Percentiles rank a stretch among this genome's conserved stretches.
These are phyloP conservation scores for Epirrhoe alternata DNA, from an alignment of 2,888 invertebrate species.

Conservation along the genomic window DNA sequence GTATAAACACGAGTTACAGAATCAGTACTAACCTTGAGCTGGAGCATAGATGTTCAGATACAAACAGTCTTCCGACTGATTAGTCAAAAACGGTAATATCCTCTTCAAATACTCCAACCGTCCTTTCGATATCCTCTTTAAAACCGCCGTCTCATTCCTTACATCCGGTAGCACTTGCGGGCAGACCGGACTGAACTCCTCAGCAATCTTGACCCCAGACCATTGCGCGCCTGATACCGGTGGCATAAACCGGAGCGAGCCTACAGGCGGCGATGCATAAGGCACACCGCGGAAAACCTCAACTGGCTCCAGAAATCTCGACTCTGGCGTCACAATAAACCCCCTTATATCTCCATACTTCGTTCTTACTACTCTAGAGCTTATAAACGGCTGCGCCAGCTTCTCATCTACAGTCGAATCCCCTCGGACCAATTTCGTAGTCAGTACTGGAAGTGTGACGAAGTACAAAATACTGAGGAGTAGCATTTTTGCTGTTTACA, in stretches of 20 bases:
- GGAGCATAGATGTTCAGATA: conserved; percentile 99
- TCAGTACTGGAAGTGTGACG: conserved; percentile 80
- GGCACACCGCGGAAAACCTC: conserved; percentile 97
- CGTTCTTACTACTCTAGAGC: conserved; percentile 93
- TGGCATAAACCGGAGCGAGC: conserved; percentile 97
- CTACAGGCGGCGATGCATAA: conserved; percentile 96
- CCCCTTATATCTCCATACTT: conserved; percentile 95
- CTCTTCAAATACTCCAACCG: conserved; percentile 94
- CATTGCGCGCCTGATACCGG: conserved; percentile 97
- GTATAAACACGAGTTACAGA: conserved; percentile 16
- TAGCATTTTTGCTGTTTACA: conserved; percentile 77
- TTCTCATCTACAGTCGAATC: conserved; percentile 83
- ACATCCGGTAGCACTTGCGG: conserved; percentile 96
- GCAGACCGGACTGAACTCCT: conserved; percentile 95
- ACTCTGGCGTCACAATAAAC: conserved; percentile 92
- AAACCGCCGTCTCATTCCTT: conserved; percentile 92
- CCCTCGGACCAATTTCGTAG: conserved; percentile 74
- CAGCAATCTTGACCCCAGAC: conserved; percentile 95
- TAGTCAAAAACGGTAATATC: conserved; percentile 93
- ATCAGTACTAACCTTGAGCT: conserved; percentile 90
- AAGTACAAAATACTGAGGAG: conserved; percentile 76
- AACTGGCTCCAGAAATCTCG: conserved; percentile 93
- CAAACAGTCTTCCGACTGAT: conserved; percentile 98
- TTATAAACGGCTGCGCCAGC: conserved; percentile 83
- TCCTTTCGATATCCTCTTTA: conserved; percentile 94